Evolutionary conservation across 2,113 vertebrate species (phyloP).

Genomic region (Morone chrysops): DNA sequence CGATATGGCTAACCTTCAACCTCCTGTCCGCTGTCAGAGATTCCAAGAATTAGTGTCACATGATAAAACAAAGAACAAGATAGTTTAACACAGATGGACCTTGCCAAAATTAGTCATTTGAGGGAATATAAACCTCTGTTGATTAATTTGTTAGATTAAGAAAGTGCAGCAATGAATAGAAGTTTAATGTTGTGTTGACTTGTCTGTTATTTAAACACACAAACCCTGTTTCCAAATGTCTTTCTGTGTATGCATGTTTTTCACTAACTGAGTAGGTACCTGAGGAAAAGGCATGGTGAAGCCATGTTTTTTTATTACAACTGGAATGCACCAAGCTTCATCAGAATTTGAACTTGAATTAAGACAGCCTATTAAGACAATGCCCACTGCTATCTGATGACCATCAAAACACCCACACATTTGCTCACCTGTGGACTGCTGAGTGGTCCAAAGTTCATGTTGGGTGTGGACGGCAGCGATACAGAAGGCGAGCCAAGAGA

Average conservation of each 20-base stretch:
- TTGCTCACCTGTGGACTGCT: constrained; percentile 83
- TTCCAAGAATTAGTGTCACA: constrained; percentile 52
- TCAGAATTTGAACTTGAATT: neutral
- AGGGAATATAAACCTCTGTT: constrained; percentile 16
- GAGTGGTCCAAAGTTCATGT: constrained; percentile 81
- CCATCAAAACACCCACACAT: constrained; percentile 7
- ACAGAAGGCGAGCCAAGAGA: constrained; percentile 81
- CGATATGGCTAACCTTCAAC: constrained; percentile 61
- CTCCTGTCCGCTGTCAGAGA: constrained; percentile 23
- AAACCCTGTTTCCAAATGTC: neutral
- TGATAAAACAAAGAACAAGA: constrained; percentile 41
- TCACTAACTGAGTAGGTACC: neutral
- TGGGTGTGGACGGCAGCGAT: constrained; percentile 81
- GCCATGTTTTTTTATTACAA: neutral
- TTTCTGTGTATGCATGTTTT: neutral
- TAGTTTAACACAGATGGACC: neutral
- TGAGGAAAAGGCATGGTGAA: neutral
- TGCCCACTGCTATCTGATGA: neutral
- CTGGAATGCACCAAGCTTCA: neutral
- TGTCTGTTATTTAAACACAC: neutral
- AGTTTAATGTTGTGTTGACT: neutral
- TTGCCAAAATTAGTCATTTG: constrained; percentile 18
- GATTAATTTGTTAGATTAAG: neutral
- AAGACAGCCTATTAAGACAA: neutral
- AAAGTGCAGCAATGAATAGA: neutral